A percentile compares a stretch with the other conserved stretches of the same genome.
phyloP scores from a whole-genome alignment of 23 tunicate species.

The Halocynthia roretzi region DNA sequence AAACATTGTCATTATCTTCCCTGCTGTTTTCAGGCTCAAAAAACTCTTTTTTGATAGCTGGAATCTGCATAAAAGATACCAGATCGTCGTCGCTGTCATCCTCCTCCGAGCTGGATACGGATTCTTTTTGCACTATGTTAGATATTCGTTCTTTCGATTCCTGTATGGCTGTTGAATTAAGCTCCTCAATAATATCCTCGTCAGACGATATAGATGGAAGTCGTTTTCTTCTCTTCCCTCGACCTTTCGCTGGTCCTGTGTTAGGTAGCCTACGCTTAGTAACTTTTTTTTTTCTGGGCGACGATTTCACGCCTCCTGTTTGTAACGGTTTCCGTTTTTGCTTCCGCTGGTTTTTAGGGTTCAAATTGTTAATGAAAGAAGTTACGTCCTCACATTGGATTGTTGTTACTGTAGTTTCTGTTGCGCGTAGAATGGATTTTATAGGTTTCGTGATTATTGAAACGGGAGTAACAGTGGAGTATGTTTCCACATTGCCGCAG shows the following conservation, averaged over 20 bases:
- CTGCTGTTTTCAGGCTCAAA: neutral
- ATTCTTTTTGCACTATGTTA: too few relatives aligned
- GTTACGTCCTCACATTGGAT: neutral
- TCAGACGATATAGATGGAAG: conserved; percentile 24
- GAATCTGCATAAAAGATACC: conserved; percentile 5
- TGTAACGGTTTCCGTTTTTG: neutral
- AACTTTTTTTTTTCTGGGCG: neutral
- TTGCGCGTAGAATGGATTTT: neutral
- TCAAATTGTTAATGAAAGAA: neutral
- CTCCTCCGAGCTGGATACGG: neutral
- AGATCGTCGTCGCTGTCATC: conserved; percentile 23
- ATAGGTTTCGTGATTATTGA: neutral
- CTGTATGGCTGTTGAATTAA: neutral
- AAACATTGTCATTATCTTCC: neutral
- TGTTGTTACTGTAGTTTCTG: neutral
- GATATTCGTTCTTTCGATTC: too few relatives aligned
- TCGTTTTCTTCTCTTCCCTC: conserved; percentile 13
- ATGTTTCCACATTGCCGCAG: too few relatives aligned
- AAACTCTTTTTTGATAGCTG: neutral
- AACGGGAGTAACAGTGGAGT: too few relatives aligned
- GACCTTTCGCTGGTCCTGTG: neutral
- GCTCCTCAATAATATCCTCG: conserved; percentile 27
- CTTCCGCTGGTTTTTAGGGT: neutral
- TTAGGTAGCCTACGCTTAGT: neutral
- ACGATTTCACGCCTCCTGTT: neutral